These are phyloP conservation scores for Limenitis camilla DNA, from an alignment of 2,888 invertebrate genomes.

Conservation along the genomic window DNA sequence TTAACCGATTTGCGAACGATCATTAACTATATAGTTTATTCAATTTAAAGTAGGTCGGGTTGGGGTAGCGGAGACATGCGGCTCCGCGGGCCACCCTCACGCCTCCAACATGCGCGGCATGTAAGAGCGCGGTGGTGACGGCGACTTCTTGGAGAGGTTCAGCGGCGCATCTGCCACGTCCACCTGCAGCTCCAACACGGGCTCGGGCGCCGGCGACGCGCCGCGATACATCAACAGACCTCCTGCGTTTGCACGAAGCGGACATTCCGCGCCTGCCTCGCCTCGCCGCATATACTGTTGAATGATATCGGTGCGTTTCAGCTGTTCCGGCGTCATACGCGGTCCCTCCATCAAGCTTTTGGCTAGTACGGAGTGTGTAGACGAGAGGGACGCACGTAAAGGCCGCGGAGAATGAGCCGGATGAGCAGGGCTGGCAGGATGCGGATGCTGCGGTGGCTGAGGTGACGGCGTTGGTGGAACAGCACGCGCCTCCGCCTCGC, in stretches of 20 bases:
- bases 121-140: conserved; percentile 74
- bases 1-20: conserved; percentile 77
- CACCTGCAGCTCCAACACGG: conserved; percentile 76
- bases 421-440: conserved; percentile 54
- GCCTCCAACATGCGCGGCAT: conserved; percentile 79
- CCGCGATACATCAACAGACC: conserved; percentile 50
- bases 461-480: conserved; percentile 67
- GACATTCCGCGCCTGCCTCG: conserved; percentile 69
- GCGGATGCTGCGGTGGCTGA: conserved; percentile 70
- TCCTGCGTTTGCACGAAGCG: conserved; percentile 55
- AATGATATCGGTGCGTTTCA: conserved; percentile 93
- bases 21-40: conserved; percentile 64
- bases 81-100: conserved; percentile 75
- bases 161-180: conserved; percentile 91
- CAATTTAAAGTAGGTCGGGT: conserved; percentile 73
- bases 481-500: conserved; percentile 79
- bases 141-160: conserved; percentile 91
- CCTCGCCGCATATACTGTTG: conserved; percentile 93
- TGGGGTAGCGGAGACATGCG: conserved; percentile 66
- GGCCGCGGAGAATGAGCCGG: conserved; percentile 73
- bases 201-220: conserved; percentile 62
- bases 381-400: conserved; percentile 78
- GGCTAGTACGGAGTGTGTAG: conserved; percentile 91
- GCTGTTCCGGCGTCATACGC: conserved; percentile 93
- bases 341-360: conserved; percentile 95